Evolutionary conservation across 1,140 invertebrate species (phyloP), one percentile per base, ranked within the genome.

Genomic region (Bombus sibiricus): DNA sequence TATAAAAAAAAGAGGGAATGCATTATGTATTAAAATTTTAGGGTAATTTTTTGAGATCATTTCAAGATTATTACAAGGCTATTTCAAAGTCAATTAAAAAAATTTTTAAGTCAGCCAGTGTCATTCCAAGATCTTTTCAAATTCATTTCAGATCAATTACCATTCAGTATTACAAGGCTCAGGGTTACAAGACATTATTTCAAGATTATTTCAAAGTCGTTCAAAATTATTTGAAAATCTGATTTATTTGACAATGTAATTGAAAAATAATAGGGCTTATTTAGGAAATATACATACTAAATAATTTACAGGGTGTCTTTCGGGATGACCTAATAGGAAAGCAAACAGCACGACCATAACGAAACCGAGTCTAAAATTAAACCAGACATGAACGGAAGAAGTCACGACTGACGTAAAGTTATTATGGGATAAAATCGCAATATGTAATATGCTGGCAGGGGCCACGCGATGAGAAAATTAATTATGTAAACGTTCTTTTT

Each of bases 361-460:
- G 22, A 34, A 25, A 39, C 3, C n/a, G 1, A 10, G 18, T 37
- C 66, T 71, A 43, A 72, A 41, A 41, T 86, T 75, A 37, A 57
- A 13, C 6, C n/a, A 37, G 15, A 22, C 43, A 22, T 12, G 64
- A 62, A 64, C 25, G 5, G 34, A 71, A 77, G 53, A 74, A 78
- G 13, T n/a, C 43, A 12, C 41, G 57, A 66, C 64, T 18, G 28
- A 66, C 3, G 32, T 59, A 43, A 79, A 43, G 32, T 34, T 59
- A 84, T 80, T 72, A 88, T n/a, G 59, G 18, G 10, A 53, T 77
- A 77, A 43, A 74, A 81, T 81, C 39, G 39, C 53, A 62, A 74
- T 74, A 74, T 32, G 53, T 34, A 62, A 74, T 64, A 43, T 32
- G 13, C 15, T 37, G 28, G 18, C 10, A 22, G 15, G n/a, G 3